Conservation (phyloP, 2,888 invertebrate species). For the Chromoteleia sp. region DNA sequence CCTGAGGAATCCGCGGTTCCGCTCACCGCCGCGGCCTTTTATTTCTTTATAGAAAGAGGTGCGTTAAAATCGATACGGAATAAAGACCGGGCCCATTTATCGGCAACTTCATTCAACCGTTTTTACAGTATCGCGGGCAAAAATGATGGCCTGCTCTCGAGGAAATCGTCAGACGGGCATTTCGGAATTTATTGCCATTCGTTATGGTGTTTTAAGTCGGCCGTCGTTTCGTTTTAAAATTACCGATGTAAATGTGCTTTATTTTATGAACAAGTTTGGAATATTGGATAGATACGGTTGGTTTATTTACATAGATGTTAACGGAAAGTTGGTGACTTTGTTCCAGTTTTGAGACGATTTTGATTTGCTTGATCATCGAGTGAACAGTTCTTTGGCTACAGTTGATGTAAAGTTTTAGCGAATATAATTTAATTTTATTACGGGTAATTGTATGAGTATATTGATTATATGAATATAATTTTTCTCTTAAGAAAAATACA, state of each 20-base stretch:
- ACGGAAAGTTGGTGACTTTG: neutral
- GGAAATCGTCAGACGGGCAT: conserved; percentile 6
- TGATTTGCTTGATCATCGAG: neutral
- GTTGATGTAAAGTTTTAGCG: too few species aligned
- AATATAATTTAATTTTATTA: too few species aligned
- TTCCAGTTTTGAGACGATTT: neutral
- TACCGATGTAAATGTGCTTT: conserved; percentile 8
- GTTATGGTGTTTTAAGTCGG: conserved; percentile 33
- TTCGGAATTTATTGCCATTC: conserved; percentile 37
- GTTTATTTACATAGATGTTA: conserved; percentile 8
- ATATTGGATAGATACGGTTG: conserved; percentile 16
- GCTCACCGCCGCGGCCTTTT: conserved; percentile 11
- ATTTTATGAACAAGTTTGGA: neutral
- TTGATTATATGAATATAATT: too few species aligned
- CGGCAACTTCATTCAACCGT: conserved; percentile 7
- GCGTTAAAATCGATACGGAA: conserved; percentile 15
- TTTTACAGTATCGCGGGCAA: conserved; percentile 15
- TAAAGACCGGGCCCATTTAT: conserved; percentile 31
- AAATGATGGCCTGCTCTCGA: conserved; percentile 5
- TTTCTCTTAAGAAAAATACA: too few species aligned
- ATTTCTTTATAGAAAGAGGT: conserved; percentile 14
- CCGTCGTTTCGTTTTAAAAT: conserved; percentile 17
- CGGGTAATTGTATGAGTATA: too few species aligned
- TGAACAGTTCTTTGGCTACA: too few species aligned
- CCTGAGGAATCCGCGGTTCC: conserved; percentile 23